A percentile compares a stretch with the other conserved stretches of the same genome.
Evolutionary conservation across 2,113 vertebrate species (phyloP).

Genomic region (Aldabrachelys gigantea): DNA sequence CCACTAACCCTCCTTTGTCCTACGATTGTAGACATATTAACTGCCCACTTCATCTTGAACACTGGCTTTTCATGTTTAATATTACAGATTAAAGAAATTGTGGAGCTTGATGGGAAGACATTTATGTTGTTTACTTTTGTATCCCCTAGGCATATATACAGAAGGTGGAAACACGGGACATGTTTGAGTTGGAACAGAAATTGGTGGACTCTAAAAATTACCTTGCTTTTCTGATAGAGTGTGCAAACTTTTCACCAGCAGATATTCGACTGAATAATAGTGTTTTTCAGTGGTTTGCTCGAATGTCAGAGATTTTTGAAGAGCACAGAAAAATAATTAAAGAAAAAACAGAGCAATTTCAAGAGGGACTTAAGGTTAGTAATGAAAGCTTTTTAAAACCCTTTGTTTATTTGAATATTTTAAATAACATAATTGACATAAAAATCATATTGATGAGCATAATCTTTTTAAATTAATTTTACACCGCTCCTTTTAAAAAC

Average conservation of each 20-base stretch:
- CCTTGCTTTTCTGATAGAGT: slow-evolving; percentile 84
- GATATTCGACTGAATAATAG: slow-evolving; percentile 83
- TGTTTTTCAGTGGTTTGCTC: slow-evolving; percentile 84
- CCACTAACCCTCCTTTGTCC: neutral
- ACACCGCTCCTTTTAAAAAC: neutral
- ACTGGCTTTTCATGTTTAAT: neutral
- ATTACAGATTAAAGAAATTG: neutral
- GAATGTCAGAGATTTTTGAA: slow-evolving; percentile 87
- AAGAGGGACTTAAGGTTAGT: slow-evolving; percentile 86
- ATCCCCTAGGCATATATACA: slow-evolving; percentile 76
- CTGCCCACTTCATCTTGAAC: neutral
- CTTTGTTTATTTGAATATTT: neutral
- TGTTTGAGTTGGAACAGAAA: slow-evolving; percentile 80
- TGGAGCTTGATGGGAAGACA: neutral
- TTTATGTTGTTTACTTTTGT: neutral
- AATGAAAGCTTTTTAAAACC: neutral
- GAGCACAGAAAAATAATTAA: slow-evolving; percentile 82
- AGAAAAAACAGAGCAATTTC: slow-evolving; percentile 85
- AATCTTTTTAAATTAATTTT: neutral
- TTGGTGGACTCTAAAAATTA: slow-evolving; percentile 79
- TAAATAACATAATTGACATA: neutral
- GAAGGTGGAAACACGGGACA: slow-evolving; percentile 78
- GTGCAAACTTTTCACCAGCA: slow-evolving; percentile 77
- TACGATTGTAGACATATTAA: neutral
- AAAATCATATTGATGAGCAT: neutral